phyloP scores from a whole-genome alignment of 2,113 vertebrate species.

The Kryptolebias marmoratus region DNA sequence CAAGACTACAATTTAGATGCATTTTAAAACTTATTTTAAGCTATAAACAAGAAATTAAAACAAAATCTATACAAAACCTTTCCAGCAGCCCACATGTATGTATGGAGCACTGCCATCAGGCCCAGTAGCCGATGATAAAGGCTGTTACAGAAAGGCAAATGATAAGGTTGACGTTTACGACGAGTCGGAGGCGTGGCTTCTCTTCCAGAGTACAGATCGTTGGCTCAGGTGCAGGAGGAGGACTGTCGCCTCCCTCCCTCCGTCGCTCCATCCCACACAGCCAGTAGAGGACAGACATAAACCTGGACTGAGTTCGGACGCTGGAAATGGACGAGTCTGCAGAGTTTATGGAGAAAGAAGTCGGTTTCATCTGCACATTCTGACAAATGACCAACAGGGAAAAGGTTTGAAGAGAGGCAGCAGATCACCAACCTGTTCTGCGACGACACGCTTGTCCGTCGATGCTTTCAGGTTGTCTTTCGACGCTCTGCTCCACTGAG shows the following conservation, averaged over 20 bases:
- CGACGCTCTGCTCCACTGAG: constrained; percentile 25
- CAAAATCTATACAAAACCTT: no score
- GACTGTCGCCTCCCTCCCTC: not conserved
- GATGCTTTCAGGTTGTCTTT: constrained; percentile 3
- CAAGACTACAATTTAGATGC: not conserved
- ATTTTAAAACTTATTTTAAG: no score
- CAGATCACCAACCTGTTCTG: constrained; percentile 47
- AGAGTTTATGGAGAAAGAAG: not conserved
- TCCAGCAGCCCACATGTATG: not conserved
- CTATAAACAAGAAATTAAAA: no score
- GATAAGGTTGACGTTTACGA: constrained; percentile 87
- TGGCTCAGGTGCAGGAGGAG: constrained; percentile 7
- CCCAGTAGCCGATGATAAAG: constrained; percentile 94
- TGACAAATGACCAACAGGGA: no score
- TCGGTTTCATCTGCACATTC: not conserved
- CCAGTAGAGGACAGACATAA: constrained; percentile 84
- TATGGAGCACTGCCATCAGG: constrained; percentile 58
- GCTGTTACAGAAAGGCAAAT: constrained; percentile 80
- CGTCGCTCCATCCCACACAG: constrained; percentile 89
- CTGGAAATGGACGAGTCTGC: constrained; percentile 48
- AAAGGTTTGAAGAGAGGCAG: not conserved
- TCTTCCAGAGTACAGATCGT: constrained; percentile 78
- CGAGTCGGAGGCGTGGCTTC: constrained; percentile 65
- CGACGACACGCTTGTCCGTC: constrained; percentile 6
- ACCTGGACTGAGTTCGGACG: constrained; percentile 64